Percentiles rank a stretch among this genome's conserved stretches.
Evolutionary conservation across 2,113 vertebrate species (phyloP).

Genomic region (Lophura nycthemera): DNA sequence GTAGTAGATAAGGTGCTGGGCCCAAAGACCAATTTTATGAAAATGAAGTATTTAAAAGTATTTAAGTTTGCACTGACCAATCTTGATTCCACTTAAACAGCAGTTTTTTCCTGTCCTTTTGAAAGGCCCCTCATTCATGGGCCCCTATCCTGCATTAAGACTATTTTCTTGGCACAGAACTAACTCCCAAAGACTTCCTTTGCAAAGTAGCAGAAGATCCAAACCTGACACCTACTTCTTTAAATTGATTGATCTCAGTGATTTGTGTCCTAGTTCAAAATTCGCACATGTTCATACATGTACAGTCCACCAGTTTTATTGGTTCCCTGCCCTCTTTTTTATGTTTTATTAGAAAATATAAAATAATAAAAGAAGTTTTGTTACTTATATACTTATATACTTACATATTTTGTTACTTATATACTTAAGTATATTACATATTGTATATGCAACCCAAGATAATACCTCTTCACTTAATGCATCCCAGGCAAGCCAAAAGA

Average conservation of each 20-base stretch:
- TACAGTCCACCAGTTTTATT: background rate
- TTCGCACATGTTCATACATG: background rate
- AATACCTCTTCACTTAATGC: background rate
- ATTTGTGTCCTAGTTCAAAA: background rate
- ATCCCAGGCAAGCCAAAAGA: background rate
- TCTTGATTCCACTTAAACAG: background rate
- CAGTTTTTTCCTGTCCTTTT: background rate
- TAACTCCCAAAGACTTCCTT: background rate
- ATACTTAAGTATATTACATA: background rate
- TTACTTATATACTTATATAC: background rate
- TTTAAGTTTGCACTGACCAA: background rate
- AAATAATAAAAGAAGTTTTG: background rate
- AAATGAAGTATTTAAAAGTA: background rate
- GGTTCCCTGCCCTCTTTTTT: background rate
- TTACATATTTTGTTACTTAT: background rate
- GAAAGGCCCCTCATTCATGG: background rate
- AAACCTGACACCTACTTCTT: background rate
- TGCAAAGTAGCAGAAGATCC: background rate
- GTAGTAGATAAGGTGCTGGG: background rate
- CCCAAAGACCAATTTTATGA: background rate
- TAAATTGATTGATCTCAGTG: background rate
- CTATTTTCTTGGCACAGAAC: background rate
- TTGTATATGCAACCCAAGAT: background rate
- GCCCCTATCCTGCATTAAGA: accelerated
- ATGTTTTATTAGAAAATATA: background rate